phyloP scores from a whole-genome alignment of 2,113 vertebrate species.

The Ptilorrhoa leucosticta region DNA sequence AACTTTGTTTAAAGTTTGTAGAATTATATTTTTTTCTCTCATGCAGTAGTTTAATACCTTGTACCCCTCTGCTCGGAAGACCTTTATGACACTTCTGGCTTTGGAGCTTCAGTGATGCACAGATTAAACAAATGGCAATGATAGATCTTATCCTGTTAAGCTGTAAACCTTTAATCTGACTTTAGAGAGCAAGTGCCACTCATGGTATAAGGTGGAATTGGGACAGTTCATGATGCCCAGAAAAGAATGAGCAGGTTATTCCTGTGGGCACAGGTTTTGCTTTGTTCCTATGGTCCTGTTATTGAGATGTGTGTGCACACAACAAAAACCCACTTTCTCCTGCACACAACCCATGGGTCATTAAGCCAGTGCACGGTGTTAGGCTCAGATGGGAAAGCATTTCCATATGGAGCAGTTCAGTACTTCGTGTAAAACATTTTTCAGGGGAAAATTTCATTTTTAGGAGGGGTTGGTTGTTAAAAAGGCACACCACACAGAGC shows the following conservation, averaged over 20 bases:
- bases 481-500: neutral
- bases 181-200: neutral
- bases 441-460: neutral
- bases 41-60: neutral
- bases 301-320: neutral
- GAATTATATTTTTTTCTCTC: neutral
- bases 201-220: neutral
- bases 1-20: neutral
- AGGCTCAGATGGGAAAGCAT: neutral
- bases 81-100: neutral
- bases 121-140: constrained; percentile 5
- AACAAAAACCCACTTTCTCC: neutral
- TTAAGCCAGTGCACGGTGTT: neutral
- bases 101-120: neutral
- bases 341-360: neutral
- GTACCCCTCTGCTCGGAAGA: neutral
- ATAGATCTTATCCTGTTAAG: neutral
- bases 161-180: constrained; percentile 19
- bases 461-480: neutral
- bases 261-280: neutral
- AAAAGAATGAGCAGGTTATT: neutral
- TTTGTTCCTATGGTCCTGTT: neutral
- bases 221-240: neutral
- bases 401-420: neutral
- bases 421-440: neutral